These are phyloP conservation scores for Aphrophora alni DNA, from an alignment of 2,888 invertebrate genomes.

Conservation along the genomic window DNA sequence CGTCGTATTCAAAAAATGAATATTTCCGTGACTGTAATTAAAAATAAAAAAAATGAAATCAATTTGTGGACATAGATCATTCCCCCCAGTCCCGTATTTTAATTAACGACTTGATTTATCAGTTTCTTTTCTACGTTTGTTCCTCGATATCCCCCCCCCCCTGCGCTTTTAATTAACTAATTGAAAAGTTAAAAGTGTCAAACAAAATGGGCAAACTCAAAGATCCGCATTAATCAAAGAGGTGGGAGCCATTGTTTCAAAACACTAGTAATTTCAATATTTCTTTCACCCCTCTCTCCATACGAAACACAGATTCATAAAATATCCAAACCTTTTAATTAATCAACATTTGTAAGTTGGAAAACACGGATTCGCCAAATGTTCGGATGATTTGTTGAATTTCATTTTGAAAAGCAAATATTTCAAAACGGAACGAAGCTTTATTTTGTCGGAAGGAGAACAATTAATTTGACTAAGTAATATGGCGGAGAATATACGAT, in stretches of 20 bases:
- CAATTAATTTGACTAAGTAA: neutral
- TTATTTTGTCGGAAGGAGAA: neutral
- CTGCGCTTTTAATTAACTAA: conserved; percentile 9
- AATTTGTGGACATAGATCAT: conserved; percentile 6
- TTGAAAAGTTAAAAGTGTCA: conserved; percentile 9
- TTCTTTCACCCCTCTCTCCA: neutral
- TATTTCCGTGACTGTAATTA: neutral
- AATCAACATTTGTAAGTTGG: neutral
- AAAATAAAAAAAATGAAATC: conserved; percentile 9
- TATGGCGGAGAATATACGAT: neutral
- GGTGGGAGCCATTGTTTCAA: neutral
- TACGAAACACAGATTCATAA: neutral
- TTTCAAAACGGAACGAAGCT: neutral
- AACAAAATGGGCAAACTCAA: conserved; percentile 6
- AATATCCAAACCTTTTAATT: conserved; percentile 3
- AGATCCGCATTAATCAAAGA: conserved; percentile 6
- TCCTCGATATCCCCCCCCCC: neutral
- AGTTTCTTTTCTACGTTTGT: conserved; percentile 4
- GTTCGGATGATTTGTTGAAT: neutral
- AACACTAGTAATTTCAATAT: conserved; percentile 6
- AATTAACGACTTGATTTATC: conserved; percentile 6
- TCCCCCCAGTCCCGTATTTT: neutral
- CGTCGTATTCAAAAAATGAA: neutral
- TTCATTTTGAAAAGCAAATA: neutral
- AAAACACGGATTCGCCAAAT: neutral